Conservation (phyloP, 2,888 invertebrate genomes). For the Strigamia maritima region DNA sequence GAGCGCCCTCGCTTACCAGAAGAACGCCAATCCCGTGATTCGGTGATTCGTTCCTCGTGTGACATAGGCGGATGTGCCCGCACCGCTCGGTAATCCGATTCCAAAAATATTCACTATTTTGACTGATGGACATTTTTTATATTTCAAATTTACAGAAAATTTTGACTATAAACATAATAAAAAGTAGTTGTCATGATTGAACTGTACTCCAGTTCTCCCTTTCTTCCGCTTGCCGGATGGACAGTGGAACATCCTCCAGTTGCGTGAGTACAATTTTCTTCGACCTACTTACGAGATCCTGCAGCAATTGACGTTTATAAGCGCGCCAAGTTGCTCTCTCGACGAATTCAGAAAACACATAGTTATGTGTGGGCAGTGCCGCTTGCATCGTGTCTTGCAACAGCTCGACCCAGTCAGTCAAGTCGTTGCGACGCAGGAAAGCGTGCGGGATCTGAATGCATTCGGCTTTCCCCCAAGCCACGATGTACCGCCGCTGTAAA, state of each 20-base stretch:
- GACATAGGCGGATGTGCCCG: too few relatives aligned
- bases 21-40: too few relatives aligned
- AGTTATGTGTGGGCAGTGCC: background rate
- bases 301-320: background rate
- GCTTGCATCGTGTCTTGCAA: background rate
- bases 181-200: background rate
- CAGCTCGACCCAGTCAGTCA: slow-evolving; percentile 11
- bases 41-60: too few relatives aligned
- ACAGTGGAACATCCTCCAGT: too few relatives aligned
- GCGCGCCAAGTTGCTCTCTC: slow-evolving; percentile 3
- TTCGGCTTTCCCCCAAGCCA: slow-evolving; percentile 31
- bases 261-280: too few relatives aligned
- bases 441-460: slow-evolving; percentile 1
- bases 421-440: background rate
- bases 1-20: too few relatives aligned
- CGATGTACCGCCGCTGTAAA: background rate
- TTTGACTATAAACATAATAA: too few relatives aligned
- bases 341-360: slow-evolving; percentile 22
- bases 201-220: slow-evolving; percentile 34
- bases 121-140: too few relatives aligned
- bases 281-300: background rate
- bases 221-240: too few relatives aligned
- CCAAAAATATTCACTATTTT: too few relatives aligned
- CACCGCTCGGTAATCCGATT: too few relatives aligned
- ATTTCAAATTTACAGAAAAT: too few relatives aligned